Percentiles rank a stretch among this genome's conserved stretches.
phyloP scores from a whole-genome alignment of 2,113 vertebrate genomes.

The Heterocephalus glaber region DNA sequence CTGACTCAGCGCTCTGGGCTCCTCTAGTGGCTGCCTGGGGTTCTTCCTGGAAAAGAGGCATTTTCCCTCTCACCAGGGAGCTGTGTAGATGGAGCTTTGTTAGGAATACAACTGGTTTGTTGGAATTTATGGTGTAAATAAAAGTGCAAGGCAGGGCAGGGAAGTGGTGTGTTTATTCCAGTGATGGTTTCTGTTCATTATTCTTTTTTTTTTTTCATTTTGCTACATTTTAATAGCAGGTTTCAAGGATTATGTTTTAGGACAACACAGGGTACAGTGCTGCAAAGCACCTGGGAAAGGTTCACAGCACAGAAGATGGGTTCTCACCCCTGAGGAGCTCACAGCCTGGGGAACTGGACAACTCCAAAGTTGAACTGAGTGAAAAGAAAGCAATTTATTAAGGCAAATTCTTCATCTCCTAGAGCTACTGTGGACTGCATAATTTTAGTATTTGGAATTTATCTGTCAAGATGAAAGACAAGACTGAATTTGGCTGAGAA shows the following conservation, averaged over 20 bases:
- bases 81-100: not conserved
- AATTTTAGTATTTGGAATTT: not conserved
- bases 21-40: not conserved
- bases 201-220: not conserved
- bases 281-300: not conserved
- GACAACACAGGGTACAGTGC: constrained; percentile 31
- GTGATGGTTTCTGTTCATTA: not conserved
- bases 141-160: not conserved
- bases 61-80: not conserved
- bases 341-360: not conserved
- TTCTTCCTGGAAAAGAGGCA: not conserved
- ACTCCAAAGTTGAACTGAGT: not conserved
- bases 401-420: constrained; percentile 54
- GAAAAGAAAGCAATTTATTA: constrained; percentile 21
- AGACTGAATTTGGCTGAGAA: constrained; percentile 3
- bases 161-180: constrained; percentile 26
- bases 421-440: not conserved
- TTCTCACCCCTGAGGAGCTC: not conserved
- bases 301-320: not conserved
- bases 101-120: not conserved
- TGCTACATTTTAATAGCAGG: constrained; percentile 59
- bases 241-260: constrained; percentile 41
- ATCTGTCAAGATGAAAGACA: constrained; percentile 46
- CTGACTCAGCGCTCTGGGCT: not conserved
- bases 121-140: constrained; percentile 5